phyloP scores from a whole-genome alignment of 2,888 invertebrate species.

The Oeneis ivallda region DNA sequence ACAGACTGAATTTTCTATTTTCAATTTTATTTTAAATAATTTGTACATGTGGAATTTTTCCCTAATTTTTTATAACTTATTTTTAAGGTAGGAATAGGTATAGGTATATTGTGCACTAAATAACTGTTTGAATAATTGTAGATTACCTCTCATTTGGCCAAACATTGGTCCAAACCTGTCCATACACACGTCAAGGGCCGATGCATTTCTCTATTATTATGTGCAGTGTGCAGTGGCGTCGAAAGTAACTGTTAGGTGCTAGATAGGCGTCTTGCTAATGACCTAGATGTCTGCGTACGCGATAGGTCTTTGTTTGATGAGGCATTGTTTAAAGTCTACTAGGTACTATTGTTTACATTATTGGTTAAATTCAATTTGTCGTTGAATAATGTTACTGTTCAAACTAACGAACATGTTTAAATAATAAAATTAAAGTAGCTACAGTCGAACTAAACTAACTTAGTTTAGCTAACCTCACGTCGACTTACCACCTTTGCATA shows the following conservation, averaged over 20 bases:
- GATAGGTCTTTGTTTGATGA: constrained; percentile 24
- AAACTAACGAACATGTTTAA: not conserved
- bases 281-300: constrained; percentile 27
- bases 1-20: too few relatives aligned
- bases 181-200: constrained; percentile 24
- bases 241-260: constrained; percentile 21
- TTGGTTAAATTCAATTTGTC: constrained; percentile 6
- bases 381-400: not conserved
- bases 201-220: constrained; percentile 32
- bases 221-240: constrained; percentile 1
- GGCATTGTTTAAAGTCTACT: constrained; percentile 25
- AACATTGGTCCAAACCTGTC: not conserved
- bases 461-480: not conserved
- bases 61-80: too few relatives aligned
- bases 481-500: too few relatives aligned
- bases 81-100: too few relatives aligned
- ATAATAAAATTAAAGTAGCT: too few relatives aligned
- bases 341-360: not conserved
- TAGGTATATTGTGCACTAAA: too few relatives aligned
- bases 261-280: constrained; percentile 26
- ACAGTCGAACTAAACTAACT: not conserved
- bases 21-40: too few relatives aligned
- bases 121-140: too few relatives aligned
- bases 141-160: not conserved
- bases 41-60: too few relatives aligned